Evolutionary conservation across 1,140 invertebrate species (phyloP).

Genomic region (Microvelia longipes): DNA sequence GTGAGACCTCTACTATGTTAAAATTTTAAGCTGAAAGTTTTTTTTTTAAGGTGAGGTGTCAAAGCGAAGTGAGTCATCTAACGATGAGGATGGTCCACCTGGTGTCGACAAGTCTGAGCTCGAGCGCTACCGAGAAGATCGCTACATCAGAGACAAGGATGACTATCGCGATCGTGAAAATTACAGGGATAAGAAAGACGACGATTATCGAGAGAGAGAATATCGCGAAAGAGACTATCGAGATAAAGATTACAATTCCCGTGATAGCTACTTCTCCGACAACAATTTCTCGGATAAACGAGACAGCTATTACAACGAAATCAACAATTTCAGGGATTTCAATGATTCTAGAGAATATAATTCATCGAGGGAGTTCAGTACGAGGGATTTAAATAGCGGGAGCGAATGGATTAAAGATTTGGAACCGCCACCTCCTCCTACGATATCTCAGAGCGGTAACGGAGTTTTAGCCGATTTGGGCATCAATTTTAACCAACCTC

Average conservation of each 20-base stretch:
- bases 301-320: too few species aligned
- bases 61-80: not conserved
- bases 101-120: not conserved
- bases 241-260: not conserved
- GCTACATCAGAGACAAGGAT: not conserved
- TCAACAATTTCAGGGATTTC: not conserved
- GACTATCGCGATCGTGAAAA: not conserved
- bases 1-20: too few species aligned
- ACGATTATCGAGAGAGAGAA: not conserved
- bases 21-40: too few species aligned
- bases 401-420: too few species aligned
- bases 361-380: not conserved
- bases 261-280: too few species aligned
- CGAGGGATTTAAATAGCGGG: too few species aligned
- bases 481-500: conserved; percentile 24
- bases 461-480: conserved; percentile 6
- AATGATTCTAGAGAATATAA: not conserved
- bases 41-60: too few species aligned
- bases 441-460: not conserved
- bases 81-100: not conserved
- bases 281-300: too few species aligned
- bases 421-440: not conserved
- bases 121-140: not conserved
- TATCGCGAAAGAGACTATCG: not conserved
- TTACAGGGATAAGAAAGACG: not conserved